Evolutionary conservation across 2,888 invertebrate species (phyloP).

Genomic region (Dascillus cervinus): DNA sequence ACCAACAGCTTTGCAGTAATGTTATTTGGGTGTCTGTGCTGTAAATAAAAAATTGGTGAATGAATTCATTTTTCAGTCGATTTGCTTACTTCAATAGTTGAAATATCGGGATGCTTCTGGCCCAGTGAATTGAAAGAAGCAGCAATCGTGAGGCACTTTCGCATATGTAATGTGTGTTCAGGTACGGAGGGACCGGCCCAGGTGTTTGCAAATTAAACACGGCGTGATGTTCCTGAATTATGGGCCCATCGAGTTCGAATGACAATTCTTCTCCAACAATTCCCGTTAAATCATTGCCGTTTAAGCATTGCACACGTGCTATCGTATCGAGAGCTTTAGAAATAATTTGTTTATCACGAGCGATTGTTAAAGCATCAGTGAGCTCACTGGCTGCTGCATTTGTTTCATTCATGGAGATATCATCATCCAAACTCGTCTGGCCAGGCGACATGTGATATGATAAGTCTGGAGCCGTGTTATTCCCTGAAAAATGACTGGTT

Average conservation of each 20-base stretch:
- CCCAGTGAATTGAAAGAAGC: slow-evolving; percentile 87
- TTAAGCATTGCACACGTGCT: slow-evolving; percentile 44
- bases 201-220: slow-evolving; percentile 71
- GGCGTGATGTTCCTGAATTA: slow-evolving; percentile 61
- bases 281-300: slow-evolving; percentile 33
- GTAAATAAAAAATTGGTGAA: slow-evolving; percentile 27
- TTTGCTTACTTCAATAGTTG: slow-evolving; percentile 61
- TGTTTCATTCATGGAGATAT: slow-evolving; percentile 49
- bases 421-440: slow-evolving; percentile 49
- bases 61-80: slow-evolving; percentile 1
- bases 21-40: slow-evolving; percentile 78
- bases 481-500: slow-evolving; percentile 24
- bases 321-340: slow-evolving; percentile 69
- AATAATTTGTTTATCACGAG: slow-evolving; percentile 51
- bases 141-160: slow-evolving; percentile 90
- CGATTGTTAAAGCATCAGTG: slow-evolving; percentile 52
- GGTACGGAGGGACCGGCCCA: slow-evolving; percentile 75
- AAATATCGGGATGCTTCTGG: slow-evolving; percentile 75
- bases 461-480: slow-evolving; percentile 29
- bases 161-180: slow-evolving; percentile 90
- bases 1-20: slow-evolving; percentile 83
- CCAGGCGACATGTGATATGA: slow-evolving; percentile 40
- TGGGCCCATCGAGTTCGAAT: slow-evolving; percentile 50
- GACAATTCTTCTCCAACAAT: slow-evolving; percentile 34
- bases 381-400: slow-evolving; percentile 44